Evolutionary conservation across 2,797 vertebrate species (phyloP), one percentile per base, ranked within the genome.

Genomic region (Acanthopagrus latus): DNA sequence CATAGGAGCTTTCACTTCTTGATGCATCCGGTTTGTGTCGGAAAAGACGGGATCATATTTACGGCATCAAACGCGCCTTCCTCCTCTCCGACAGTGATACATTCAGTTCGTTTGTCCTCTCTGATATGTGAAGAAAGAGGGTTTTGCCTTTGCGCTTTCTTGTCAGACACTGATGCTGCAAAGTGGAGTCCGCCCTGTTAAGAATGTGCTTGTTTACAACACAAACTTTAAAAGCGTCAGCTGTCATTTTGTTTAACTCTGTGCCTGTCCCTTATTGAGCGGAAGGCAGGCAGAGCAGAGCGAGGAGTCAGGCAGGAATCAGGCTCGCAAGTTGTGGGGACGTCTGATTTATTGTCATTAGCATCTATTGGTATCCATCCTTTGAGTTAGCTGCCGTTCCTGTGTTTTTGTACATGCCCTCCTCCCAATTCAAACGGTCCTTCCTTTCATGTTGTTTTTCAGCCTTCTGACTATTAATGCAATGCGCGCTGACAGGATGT

Each of bases 41-140:
- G 73, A 21, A 70, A 73, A 79, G 76, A 48, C 5, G 27, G 65
- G 57, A 80, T 81, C 60, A 60, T 54, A 74, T 85, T 62, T 74
- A 18, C 44, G 58, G 66, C 78, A 69, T 82, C 82, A 82, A 81
- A 86, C 71, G 57, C 77, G 50, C 51, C 81, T 78, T 10, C 57
- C 86, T 71, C 7, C 56, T 91, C 88, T 80, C 70, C 88, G 78
- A 87, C 78, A 81, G 55, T 76, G 78, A 86, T 72, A 81, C 84
- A 81, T 84, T 65, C 57, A 81, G 76, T 80, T 80, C 86, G 76
- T 77, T 92, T 86, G n/a, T 91, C 82, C 86, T 72, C 86, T 79
- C 66, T 91, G 86, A 89, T 87, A 78, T 83, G 38, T 78, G n/a
- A 43, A 60, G 38, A 80, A 77, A 80, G 41, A 46, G 2, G 41